A percentile compares a stretch with the other conserved stretches of the same genome.
These are phyloP conservation scores for Biston betularia DNA, from an alignment of 2,888 invertebrate species.

Conservation along the genomic window DNA sequence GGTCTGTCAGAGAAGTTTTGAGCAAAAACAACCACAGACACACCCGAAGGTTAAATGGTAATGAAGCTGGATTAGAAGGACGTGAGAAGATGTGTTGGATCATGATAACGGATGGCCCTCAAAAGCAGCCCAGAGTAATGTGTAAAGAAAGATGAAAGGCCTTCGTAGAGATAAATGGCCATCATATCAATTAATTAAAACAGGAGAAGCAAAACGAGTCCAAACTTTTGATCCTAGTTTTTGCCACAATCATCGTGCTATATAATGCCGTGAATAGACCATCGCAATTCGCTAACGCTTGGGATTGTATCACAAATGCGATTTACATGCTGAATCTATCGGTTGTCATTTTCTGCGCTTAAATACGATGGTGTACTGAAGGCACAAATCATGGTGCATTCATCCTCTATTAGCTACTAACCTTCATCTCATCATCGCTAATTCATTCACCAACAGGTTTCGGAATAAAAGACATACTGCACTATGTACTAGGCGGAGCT, in stretches of 20 bases:
- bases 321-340: background rate
- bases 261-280: background rate
- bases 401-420: slow-evolving; percentile 47
- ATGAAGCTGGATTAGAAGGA: too few relatives aligned
- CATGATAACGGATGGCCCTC: too few relatives aligned
- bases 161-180: too few relatives aligned
- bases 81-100: too few relatives aligned
- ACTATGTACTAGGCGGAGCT: slow-evolving; percentile 77
- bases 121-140: too few relatives aligned
- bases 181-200: too few relatives aligned
- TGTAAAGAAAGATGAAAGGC: too few relatives aligned
- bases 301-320: background rate
- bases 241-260: background rate
- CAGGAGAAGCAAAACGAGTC: background rate
- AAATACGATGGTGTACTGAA: slow-evolving; percentile 1
- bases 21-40: too few relatives aligned
- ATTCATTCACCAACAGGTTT: slow-evolving; percentile 74
- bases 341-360: background rate
- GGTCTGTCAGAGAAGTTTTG: too few relatives aligned
- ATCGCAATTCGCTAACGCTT: background rate
- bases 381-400: slow-evolving; percentile 18
- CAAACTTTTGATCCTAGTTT: background rate
- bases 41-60: too few relatives aligned
- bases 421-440: slow-evolving; percentile 52
- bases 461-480: slow-evolving; percentile 79